Evolutionary conservation across 2,797 vertebrate species (phyloP).

Genomic region (Rhabdophis nuchalis): DNA sequence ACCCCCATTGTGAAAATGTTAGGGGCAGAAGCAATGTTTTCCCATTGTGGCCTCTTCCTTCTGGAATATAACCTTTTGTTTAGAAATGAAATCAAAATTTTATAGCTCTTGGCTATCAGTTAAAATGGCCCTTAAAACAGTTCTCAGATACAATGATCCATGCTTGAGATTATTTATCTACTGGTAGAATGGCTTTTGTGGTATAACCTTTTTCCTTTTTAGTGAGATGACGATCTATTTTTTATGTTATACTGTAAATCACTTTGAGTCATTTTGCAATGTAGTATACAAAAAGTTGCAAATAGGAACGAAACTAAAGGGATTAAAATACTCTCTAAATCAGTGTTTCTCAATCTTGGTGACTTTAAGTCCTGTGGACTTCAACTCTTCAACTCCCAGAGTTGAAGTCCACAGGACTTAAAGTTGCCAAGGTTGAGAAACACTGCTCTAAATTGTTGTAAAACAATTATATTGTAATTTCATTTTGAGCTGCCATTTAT

Average conservation of each 20-base stretch:
- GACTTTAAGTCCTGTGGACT: too few relatives aligned
- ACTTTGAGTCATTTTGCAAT: background rate
- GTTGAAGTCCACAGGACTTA: too few relatives aligned
- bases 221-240: background rate
- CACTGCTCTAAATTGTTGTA: background rate
- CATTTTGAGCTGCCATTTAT: background rate
- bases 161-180: background rate
- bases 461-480: background rate
- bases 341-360: too few relatives aligned
- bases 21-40: background rate
- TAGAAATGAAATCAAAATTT: background rate
- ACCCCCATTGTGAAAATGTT: background rate
- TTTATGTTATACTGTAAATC: background rate
- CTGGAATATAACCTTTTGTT: background rate
- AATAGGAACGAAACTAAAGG: constrained; percentile 3
- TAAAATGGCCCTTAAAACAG: background rate
- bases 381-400: too few relatives aligned
- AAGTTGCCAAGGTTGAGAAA: too few relatives aligned
- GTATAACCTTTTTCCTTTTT: background rate
- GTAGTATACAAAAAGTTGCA: background rate
- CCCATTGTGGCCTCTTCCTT: background rate
- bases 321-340: background rate
- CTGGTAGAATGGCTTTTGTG: background rate
- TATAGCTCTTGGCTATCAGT: background rate
- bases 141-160: background rate